A percentile compares a stretch with the other conserved stretches of the same genome.
Conservation (phyloP, 2,888 invertebrate genomes). For the Drosophila gaucha region DNA sequence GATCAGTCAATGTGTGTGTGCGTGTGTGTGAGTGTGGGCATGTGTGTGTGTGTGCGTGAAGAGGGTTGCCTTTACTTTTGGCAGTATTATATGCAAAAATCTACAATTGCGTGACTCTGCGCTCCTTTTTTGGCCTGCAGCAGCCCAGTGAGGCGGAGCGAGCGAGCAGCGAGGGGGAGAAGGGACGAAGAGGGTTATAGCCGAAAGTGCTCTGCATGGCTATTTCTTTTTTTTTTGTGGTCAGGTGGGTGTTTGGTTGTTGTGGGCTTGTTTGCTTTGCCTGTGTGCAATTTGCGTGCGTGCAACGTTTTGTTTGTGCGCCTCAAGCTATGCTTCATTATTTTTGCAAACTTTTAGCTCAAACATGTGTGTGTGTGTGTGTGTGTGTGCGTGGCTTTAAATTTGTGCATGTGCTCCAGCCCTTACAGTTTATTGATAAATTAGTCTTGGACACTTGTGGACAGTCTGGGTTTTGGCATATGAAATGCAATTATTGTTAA, state of each 20-base stretch:
- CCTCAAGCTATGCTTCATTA: constrained; percentile 77
- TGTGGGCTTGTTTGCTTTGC: constrained; percentile 60
- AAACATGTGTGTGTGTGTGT: constrained; percentile 18
- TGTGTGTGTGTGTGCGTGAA: constrained; percentile 11
- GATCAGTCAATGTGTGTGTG: constrained; percentile 48
- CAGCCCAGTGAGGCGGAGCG: constrained; percentile 7
- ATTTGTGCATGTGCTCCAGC: constrained; percentile 11
- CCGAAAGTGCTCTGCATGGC: constrained; percentile 26
- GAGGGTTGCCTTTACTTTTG: constrained; percentile 44
- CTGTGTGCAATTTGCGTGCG: constrained; percentile 72
- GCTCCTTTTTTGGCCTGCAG: constrained; percentile 48
- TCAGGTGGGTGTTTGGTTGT: constrained; percentile 42
- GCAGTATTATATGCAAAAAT: constrained; percentile 62
- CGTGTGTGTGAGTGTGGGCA: constrained; percentile 1
- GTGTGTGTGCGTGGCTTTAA: constrained; percentile 16
- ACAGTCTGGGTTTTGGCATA: constrained; percentile 69
- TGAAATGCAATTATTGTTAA: constrained; percentile 79
- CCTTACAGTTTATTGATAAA: constrained; percentile 70
- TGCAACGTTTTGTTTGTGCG: constrained; percentile 62
- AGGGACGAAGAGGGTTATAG: no score
- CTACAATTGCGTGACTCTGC: no score
- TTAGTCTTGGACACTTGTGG: constrained; percentile 76
- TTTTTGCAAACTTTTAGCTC: constrained; percentile 76
- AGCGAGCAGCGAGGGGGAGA: no score
- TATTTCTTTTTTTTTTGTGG: constrained; percentile 61